Percentiles rank a stretch among this genome's conserved stretches.
phyloP scores from a whole-genome alignment of 2,113 vertebrate genomes.

The Sceloporus undulatus region DNA sequence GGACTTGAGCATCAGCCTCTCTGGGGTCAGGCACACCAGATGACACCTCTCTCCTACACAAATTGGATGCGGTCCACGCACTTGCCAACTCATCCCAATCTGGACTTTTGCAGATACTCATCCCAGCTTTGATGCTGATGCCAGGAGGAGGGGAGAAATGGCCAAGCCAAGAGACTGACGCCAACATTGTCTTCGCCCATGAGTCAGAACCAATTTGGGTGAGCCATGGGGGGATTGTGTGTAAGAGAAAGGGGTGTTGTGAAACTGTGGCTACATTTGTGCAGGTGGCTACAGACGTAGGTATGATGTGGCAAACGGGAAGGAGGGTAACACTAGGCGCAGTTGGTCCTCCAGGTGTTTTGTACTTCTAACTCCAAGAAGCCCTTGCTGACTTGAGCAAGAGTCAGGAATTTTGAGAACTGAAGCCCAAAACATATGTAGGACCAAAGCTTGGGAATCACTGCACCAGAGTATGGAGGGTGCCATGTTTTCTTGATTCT shows the following conservation, averaged over 20 bases:
- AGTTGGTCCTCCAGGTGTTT: no score
- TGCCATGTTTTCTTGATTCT: no score
- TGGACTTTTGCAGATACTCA: not conserved
- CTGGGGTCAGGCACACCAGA: slow-evolving; percentile 3
- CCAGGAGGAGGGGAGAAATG: not conserved
- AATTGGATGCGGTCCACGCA: not conserved
- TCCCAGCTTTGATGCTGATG: not conserved
- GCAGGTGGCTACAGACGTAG: not conserved
- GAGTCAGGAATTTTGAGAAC: no score
- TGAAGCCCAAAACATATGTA: no score
- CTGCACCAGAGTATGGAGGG: no score
- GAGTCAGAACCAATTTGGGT: not conserved
- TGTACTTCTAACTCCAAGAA: no score
- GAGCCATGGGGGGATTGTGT: not conserved
- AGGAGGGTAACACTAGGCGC: no score
- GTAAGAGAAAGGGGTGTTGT: not conserved
- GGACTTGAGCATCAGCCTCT: not conserved
- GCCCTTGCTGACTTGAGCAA: no score
- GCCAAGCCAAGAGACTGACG: no score
- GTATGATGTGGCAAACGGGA: no score
- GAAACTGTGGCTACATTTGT: not conserved
- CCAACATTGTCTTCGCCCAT: no score
- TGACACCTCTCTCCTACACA: not conserved
- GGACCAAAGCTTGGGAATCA: no score
- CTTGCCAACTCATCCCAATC: not conserved